Percentiles rank a stretch among this genome's conserved stretches.
phyloP scores from a whole-genome alignment of 1,140 invertebrate species.

The Aleiodes sp. region DNA sequence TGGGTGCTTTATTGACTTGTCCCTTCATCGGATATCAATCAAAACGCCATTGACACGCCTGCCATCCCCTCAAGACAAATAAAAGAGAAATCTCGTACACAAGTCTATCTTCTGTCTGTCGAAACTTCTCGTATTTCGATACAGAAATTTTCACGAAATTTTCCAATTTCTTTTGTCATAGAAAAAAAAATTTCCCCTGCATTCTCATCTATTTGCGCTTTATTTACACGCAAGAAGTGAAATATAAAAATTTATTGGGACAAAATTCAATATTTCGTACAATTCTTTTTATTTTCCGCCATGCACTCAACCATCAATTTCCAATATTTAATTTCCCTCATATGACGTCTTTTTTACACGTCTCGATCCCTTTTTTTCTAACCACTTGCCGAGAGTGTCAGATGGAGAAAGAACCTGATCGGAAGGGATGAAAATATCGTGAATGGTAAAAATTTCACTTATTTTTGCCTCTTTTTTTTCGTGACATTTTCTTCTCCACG shows the following conservation, averaged over 20 bases:
- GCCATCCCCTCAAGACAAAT: conserved; percentile 34
- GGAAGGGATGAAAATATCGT: conserved; percentile 4
- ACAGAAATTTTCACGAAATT: too few species aligned
- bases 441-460: not conserved
- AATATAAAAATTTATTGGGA: too few species aligned
- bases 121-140: not conserved
- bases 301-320: conserved; percentile 5
- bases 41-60: conserved; percentile 46
- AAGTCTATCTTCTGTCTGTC: conserved; percentile 28
- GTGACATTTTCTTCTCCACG: not conserved
- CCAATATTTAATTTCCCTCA: conserved; percentile 35
- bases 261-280: too few species aligned
- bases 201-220: too few species aligned
- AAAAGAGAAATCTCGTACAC: conserved; percentile 33
- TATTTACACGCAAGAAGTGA: too few species aligned
- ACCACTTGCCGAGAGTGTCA: not conserved
- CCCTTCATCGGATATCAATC: conserved; percentile 48
- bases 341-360: conserved; percentile 4
- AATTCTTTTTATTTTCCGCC: too few species aligned
- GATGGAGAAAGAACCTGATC: not conserved
- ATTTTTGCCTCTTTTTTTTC: not conserved
- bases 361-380: not conserved
- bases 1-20: conserved; percentile 48
- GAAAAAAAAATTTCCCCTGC: too few species aligned
- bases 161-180: too few species aligned